Conservation (phyloP, 2,113 vertebrate genomes). For the Hipposideros armiger region DNA sequence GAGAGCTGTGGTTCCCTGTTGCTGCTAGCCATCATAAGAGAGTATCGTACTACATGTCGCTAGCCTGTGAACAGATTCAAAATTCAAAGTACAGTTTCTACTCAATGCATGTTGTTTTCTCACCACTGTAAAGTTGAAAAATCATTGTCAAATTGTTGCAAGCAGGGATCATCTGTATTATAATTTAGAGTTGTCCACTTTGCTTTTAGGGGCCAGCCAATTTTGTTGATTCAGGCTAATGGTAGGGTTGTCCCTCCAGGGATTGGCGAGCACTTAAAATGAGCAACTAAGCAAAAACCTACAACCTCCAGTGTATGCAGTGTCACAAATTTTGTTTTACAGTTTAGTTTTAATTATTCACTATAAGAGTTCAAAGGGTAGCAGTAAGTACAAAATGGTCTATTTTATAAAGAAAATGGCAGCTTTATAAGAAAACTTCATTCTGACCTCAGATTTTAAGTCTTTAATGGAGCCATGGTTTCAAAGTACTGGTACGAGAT, state of each 20-base stretch:
- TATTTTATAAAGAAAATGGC: constrained; percentile 66
- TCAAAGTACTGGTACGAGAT: neutral
- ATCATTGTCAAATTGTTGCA: neutral
- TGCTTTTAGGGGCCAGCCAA: constrained; percentile 36
- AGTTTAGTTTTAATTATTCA: constrained; percentile 74
- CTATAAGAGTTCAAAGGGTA: constrained; percentile 53
- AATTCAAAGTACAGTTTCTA: neutral
- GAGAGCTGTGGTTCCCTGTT: neutral
- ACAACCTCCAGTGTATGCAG: constrained; percentile 34
- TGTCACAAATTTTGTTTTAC: constrained; percentile 55
- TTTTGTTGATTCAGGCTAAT: constrained; percentile 56
- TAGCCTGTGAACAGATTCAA: neutral
- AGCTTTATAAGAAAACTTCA: constrained; percentile 66
- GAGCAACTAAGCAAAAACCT: constrained; percentile 65
- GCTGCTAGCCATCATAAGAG: neutral
- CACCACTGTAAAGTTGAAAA: neutral
- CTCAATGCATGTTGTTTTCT: neutral
- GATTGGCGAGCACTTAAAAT: constrained; percentile 39
- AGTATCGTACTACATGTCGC: accelerated
- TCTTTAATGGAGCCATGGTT: constrained; percentile 15
- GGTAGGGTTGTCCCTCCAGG: neutral
- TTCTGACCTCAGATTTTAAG: constrained; percentile 65
- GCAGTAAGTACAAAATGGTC: constrained; percentile 51
- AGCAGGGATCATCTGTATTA: neutral
- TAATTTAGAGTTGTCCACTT: neutral